These are phyloP conservation scores for Aptenodytes forsteri DNA, from an alignment of 2,113 vertebrate genomes.

Conservation along the genomic window DNA sequence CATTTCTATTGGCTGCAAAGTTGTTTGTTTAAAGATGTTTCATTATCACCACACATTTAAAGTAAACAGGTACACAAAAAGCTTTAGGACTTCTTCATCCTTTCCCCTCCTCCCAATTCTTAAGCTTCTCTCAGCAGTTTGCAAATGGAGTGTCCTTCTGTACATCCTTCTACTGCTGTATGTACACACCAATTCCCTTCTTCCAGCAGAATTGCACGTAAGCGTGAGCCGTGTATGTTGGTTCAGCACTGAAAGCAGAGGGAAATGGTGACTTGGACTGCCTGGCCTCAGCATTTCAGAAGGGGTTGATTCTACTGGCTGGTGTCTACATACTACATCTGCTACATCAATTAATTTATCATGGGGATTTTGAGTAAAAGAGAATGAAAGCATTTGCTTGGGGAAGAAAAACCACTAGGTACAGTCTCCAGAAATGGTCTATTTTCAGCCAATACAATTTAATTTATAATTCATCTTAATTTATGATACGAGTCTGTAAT, in stretches of 20 bases:
- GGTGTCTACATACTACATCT: background rate
- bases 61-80: background rate
- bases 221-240: rapidly evolving
- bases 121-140: background rate
- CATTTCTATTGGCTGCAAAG: background rate
- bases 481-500: background rate
- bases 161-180: background rate
- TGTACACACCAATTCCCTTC: background rate
- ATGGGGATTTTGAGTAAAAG: background rate
- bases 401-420: background rate
- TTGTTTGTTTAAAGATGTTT: background rate
- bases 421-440: background rate
- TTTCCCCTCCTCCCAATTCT: background rate
- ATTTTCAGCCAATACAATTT: background rate
- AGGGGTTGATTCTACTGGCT: background rate
- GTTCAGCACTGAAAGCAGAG: background rate
- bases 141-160: background rate
- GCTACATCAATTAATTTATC: background rate
- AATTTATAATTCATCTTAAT: slow-evolving; percentile 29
- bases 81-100: background rate
- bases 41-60: background rate
- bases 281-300: background rate
- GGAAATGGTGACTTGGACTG: background rate
- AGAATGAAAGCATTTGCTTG: background rate
- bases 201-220: background rate